Percentiles rank a stretch among this genome's conserved stretches.
Conservation (phyloP, 2,113 vertebrate species). For the Takifugu bimaculatus region DNA sequence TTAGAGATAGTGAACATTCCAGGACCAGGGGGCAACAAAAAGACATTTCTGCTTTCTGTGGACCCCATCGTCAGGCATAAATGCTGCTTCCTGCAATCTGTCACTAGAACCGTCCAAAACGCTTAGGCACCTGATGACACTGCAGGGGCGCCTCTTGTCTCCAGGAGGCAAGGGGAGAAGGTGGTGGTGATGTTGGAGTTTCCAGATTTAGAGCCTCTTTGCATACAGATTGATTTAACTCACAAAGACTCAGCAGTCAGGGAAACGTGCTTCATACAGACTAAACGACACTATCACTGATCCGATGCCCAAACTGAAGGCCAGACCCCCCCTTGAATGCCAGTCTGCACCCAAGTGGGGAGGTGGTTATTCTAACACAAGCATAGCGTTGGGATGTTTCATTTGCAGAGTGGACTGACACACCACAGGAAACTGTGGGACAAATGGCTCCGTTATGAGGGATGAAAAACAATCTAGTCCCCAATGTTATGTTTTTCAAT, state of each 20-base stretch:
- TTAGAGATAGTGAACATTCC: conserved; percentile 81
- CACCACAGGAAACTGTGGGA: conserved; percentile 61
- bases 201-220: conserved; percentile 1
- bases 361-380: conserved; percentile 61
- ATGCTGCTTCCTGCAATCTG: conserved; percentile 80
- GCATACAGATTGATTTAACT: background rate
- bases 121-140: conserved; percentile 76
- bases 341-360: conserved; percentile 51
- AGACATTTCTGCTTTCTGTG: conserved; percentile 77
- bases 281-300: background rate
- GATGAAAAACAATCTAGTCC: conserved; percentile 85
- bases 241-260: background rate
- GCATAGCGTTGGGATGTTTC: conserved; percentile 24
- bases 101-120: conserved; percentile 77
- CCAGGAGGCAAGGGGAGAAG: conserved; percentile 30
- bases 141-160: conserved; percentile 67
- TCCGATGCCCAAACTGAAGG: conserved; percentile 8
- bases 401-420: conserved; percentile 49
- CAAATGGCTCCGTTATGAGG: conserved; percentile 72
- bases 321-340: conserved; percentile 31
- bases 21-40: conserved; percentile 73
- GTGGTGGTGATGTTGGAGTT: background rate
- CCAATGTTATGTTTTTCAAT: conserved; percentile 82
- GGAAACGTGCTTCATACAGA: background rate
- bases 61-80: conserved; percentile 74